These are phyloP conservation scores for Tapirus indicus DNA, from an alignment of 2,797 vertebrate species.

Conservation along the genomic window DNA sequence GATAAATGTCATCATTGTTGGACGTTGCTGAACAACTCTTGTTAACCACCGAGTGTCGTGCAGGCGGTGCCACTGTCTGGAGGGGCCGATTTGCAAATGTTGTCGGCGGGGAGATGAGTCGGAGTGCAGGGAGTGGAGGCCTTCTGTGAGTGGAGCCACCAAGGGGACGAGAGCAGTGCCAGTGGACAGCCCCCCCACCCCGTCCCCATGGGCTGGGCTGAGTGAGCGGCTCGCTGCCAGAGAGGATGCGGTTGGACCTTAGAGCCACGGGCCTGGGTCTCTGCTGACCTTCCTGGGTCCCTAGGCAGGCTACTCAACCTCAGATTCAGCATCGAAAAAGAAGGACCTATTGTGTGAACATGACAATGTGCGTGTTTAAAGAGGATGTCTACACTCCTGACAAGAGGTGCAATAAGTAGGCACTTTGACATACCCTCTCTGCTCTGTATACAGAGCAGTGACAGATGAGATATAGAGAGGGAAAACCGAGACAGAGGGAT, in stretches of 20 bases:
- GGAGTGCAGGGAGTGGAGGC: background rate
- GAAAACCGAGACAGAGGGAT: background rate
- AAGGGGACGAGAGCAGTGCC: no score
- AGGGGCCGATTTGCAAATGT: accelerated
- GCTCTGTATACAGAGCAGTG: background rate
- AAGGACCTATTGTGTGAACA: no score
- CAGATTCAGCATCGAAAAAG: background rate
- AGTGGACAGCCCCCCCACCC: accelerated
- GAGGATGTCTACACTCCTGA: background rate
- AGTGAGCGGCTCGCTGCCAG: accelerated
- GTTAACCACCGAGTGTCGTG: background rate
- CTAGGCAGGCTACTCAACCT: background rate
- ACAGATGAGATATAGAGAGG: accelerated
- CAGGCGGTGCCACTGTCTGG: background rate
- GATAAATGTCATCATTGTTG: background rate
- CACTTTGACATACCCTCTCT: accelerated
- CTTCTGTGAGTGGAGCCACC: background rate
- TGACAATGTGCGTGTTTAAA: accelerated
- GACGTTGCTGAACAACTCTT: background rate
- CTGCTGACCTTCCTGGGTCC: accelerated
- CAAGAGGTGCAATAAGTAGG: accelerated
- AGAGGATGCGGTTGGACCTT: accelerated
- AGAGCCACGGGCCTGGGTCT: background rate
- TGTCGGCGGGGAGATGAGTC: background rate
- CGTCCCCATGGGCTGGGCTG: background rate